These are phyloP conservation scores for Rhinophrynus dorsalis DNA, from an alignment of 2,797 vertebrate species.

Conservation along the genomic window DNA sequence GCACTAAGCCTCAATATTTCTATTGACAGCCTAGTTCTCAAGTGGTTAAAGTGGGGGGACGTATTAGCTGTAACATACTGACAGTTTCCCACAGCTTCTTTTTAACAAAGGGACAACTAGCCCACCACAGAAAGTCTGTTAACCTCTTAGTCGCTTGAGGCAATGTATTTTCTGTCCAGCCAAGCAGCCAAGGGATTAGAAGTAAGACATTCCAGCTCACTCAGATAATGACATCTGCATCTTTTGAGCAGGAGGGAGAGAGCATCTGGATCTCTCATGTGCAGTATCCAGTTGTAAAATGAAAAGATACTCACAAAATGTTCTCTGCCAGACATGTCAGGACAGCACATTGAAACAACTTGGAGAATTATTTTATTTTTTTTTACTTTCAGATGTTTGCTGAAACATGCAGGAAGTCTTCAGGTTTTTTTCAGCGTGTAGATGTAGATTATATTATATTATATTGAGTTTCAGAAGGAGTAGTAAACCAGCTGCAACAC, in stretches of 20 bases:
- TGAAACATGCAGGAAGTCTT: constrained; percentile 15
- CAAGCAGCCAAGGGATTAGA: background rate
- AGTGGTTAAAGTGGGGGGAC: no score
- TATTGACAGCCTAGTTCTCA: no score
- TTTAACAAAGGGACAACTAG: background rate
- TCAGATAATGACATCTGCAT: constrained; percentile 43
- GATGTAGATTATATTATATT: no score
- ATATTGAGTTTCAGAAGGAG: no score
- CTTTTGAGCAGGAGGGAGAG: background rate
- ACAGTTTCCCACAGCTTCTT: no score
- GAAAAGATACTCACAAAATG: constrained; percentile 22
- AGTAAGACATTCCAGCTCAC: constrained; percentile 23
- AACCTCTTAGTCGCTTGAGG: background rate
- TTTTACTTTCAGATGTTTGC: constrained; percentile 38
- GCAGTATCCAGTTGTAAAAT: constrained; percentile 21
- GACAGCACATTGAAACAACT: constrained; percentile 27
- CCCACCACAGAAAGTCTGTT: background rate
- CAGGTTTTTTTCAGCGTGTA: no score
- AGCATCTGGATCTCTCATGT: constrained; percentile 31
- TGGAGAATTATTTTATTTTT: no score
- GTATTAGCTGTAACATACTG: no score
- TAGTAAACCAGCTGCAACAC: no score
- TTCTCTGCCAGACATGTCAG: constrained; percentile 36
- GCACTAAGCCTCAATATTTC: no score
- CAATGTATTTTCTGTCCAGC: background rate